These are phyloP conservation scores for Tenodera sinensis DNA, from an alignment of 2,888 invertebrate genomes.

Conservation along the genomic window DNA sequence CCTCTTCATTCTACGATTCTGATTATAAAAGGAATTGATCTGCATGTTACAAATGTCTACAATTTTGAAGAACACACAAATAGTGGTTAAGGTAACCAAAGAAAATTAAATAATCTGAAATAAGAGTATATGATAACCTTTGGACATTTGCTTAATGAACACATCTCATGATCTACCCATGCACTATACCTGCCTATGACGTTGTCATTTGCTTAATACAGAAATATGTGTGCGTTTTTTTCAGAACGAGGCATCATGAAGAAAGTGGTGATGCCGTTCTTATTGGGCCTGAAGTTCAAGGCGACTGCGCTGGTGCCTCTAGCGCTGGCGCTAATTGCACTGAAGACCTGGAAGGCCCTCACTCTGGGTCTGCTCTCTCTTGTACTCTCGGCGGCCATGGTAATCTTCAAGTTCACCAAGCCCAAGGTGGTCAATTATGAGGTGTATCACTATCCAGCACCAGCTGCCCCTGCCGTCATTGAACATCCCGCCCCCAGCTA, in stretches of 20 bases:
- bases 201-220: not conserved
- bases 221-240: conserved; percentile 39
- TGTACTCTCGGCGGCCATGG: conserved; percentile 78
- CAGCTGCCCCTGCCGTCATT: conserved; percentile 32
- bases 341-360: conserved; percentile 87
- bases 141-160: no score
- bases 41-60: no score
- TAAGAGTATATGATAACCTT: no score
- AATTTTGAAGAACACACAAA: no score
- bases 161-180: no score
- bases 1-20: no score
- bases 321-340: conserved; percentile 75
- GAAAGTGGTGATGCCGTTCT: conserved; percentile 80
- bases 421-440: conserved; percentile 78
- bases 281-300: conserved; percentile 82
- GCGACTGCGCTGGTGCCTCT: conserved; percentile 78
- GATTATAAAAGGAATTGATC: no score
- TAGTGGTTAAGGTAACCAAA: no score
- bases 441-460: conserved; percentile 73
- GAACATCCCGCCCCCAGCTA: conserved; percentile 29
- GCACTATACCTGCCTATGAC: no score
- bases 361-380: conserved; percentile 79
- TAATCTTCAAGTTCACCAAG: conserved; percentile 83
- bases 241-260: conserved; percentile 78
- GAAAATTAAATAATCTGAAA: no score